A percentile compares a stretch with the other conserved stretches of the same genome.
Conservation (phyloP, 2,888 invertebrate species). For the Ornithoptera alexandrae region DNA sequence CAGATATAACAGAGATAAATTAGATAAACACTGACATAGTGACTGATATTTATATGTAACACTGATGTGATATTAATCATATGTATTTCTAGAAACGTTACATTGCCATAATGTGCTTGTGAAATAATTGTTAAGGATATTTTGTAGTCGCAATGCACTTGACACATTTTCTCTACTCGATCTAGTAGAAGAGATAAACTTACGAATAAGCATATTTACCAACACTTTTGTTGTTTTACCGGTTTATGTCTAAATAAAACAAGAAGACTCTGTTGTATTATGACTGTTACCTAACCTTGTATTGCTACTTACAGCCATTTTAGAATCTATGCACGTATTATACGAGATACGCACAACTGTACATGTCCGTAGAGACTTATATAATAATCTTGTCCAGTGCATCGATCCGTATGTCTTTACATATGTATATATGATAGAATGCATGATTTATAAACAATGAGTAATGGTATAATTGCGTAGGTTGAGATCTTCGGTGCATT, state of each 20-base stretch:
- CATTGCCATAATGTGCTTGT: background rate
- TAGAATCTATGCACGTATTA: slow-evolving; percentile 24
- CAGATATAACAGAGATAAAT: too few species aligned
- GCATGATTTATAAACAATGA: slow-evolving; percentile 6
- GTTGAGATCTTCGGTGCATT: too few species aligned
- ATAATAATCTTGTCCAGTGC: slow-evolving; percentile 13
- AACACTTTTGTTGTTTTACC: background rate
- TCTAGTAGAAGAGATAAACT: background rate
- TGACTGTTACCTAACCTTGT: slow-evolving; percentile 15
- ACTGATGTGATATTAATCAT: too few species aligned
- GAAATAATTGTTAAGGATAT: slow-evolving; percentile 1
- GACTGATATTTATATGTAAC: too few species aligned
- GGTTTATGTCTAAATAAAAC: background rate
- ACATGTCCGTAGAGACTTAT: slow-evolving; percentile 11
- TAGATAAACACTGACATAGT: too few species aligned
- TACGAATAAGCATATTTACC: background rate
- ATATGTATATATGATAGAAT: background rate
- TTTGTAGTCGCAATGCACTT: background rate
- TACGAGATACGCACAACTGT: slow-evolving; percentile 18
- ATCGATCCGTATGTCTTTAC: slow-evolving; percentile 2
- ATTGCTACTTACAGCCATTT: background rate
- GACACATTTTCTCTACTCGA: background rate
- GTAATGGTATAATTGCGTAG: background rate
- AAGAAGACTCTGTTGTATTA: slow-evolving; percentile 7
- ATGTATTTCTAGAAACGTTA: background rate